Evolutionary conservation across 2,888 invertebrate species (phyloP).

Genomic region (Philereme vetulata): DNA sequence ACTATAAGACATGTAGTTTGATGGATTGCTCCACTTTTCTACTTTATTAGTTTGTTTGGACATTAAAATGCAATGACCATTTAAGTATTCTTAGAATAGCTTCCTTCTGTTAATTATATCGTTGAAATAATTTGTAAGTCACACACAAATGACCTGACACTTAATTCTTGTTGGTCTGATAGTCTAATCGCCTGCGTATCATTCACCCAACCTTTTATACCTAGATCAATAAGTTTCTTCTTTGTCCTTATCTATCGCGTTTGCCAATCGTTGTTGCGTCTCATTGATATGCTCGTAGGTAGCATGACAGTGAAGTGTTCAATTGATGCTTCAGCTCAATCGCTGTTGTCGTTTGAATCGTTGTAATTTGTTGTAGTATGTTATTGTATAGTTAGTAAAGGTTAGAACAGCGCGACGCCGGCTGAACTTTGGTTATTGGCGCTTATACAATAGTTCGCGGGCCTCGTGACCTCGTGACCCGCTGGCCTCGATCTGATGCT

Average conservation of each 20-base stretch:
- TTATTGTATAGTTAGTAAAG: conserved; percentile 4
- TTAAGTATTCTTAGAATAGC: too few relatives aligned
- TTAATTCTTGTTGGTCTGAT: too few relatives aligned
- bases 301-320: not conserved
- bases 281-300: not conserved
- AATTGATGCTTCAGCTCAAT: not conserved
- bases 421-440: conserved; percentile 24
- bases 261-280: not conserved
- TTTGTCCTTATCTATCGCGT: too few relatives aligned
- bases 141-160: too few relatives aligned
- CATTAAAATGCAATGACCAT: conserved; percentile 16
- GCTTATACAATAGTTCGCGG: conserved; percentile 22
- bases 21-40: conserved; percentile 17
- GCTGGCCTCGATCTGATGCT: not conserved
- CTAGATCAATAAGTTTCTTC: too few relatives aligned
- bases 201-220: too few relatives aligned
- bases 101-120: too few relatives aligned
- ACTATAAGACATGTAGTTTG: conserved; percentile 6
- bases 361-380: not conserved
- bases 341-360: not conserved
- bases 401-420: conserved; percentile 12
- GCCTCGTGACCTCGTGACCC: conserved; percentile 13
- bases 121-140: too few relatives aligned
- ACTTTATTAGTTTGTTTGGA: conserved; percentile 16
- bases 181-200: too few relatives aligned